Evolutionary conservation across 2,797 vertebrate genomes (phyloP).

Genomic region (Betta splendens): DNA sequence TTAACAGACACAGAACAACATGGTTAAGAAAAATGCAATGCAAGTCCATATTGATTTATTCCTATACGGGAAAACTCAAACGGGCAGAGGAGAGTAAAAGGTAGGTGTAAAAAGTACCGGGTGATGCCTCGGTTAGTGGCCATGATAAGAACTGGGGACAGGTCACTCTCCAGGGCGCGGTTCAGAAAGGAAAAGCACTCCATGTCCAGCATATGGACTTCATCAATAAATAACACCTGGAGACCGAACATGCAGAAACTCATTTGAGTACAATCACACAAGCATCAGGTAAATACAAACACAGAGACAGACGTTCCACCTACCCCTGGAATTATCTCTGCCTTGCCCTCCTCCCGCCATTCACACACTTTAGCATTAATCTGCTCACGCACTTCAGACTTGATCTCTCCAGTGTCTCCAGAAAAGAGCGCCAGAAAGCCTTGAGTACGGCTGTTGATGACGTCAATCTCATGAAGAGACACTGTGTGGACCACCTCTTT

Average conservation of each 20-base stretch:
- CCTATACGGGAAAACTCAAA: not conserved
- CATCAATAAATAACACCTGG: constrained; percentile 94
- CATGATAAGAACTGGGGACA: constrained; percentile 95
- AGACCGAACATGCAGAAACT: constrained; percentile 2
- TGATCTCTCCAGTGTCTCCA: constrained; percentile 95
- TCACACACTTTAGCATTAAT: constrained; percentile 97
- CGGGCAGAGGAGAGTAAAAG: not conserved
- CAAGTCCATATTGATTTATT: not conserved
- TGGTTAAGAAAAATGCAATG: not conserved
- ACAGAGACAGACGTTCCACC: constrained; percentile 15
- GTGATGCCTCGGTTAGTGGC: constrained; percentile 97
- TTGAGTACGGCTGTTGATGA: constrained; percentile 96
- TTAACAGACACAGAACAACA: constrained; percentile 43
- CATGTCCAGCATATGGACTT: constrained; percentile 98
- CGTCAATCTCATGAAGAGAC: constrained; percentile 94
- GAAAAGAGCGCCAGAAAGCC: constrained; percentile 96
- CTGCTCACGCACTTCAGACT: constrained; percentile 94
- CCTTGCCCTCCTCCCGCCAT: constrained; percentile 96
- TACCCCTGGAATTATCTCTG: constrained; percentile 95
- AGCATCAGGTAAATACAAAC: not conserved
- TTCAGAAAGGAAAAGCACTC: constrained; percentile 97
- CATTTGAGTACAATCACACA: not conserved
- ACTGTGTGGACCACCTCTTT: constrained; percentile 96
- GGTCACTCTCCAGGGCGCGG: constrained; percentile 93
- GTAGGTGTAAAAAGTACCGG: constrained; percentile 71